These are phyloP conservation scores for Thermophis baileyi DNA, from an alignment of 2,113 vertebrate genomes.

Conservation along the genomic window DNA sequence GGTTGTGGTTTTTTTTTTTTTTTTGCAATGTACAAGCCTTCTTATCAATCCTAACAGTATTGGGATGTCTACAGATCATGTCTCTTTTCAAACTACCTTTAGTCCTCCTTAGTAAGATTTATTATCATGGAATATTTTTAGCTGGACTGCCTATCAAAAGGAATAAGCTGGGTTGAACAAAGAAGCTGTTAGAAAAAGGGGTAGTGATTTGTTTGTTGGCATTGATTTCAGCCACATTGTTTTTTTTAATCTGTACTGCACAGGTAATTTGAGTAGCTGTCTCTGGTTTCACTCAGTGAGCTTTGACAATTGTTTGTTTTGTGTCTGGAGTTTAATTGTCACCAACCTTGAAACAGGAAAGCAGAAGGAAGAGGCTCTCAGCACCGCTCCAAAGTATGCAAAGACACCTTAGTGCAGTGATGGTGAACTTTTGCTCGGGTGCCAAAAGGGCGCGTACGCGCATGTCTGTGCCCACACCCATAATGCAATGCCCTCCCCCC, in stretches of 20 bases:
- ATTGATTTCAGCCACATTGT: neutral
- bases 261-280: neutral
- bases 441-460: no score
- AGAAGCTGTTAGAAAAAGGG: neutral
- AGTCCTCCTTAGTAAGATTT: neutral
- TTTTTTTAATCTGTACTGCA: neutral
- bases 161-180: neutral
- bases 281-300: neutral
- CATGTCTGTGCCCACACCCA: no score
- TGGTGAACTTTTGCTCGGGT: no score
- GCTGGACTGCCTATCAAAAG: neutral
- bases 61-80: neutral
- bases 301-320: neutral
- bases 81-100: neutral
- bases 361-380: neutral
- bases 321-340: neutral
- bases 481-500: no score
- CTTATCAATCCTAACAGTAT: neutral
- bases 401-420: neutral
- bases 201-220: neutral
- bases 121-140: neutral
- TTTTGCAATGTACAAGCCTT: neutral
- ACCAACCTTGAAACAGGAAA: neutral
- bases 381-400: neutral
- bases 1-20: neutral